Evolutionary conservation across 2,797 vertebrate species (phyloP).

Genomic region (Psittacula derbiana): DNA sequence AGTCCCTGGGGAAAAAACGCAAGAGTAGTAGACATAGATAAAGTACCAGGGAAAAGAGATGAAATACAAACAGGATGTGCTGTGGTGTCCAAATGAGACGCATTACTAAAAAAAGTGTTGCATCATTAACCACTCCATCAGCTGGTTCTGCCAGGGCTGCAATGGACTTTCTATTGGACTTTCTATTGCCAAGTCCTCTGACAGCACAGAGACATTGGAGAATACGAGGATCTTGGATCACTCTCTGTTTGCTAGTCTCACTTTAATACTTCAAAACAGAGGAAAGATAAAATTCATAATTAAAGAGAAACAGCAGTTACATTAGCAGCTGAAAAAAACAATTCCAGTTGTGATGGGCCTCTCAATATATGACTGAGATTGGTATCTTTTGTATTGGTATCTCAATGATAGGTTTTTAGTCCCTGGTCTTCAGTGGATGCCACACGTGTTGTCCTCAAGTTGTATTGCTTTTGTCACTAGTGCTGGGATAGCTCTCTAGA

Average conservation of each 20-base stretch:
- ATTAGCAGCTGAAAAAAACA: neutral
- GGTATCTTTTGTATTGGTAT: neutral
- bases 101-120: conserved; percentile 51
- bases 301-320: neutral
- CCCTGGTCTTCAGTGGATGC: neutral
- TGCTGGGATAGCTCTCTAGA: neutral
- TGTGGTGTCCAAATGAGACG: conserved; percentile 68
- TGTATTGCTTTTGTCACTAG: neutral
- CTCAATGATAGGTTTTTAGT: neutral
- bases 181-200: neutral
- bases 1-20: conserved; percentile 58
- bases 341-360: neutral
- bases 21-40: conserved; percentile 57
- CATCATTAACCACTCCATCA: conserved; percentile 66
- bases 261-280: neutral
- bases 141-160: conserved; percentile 1
- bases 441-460: accelerated
- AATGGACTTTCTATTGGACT: neutral
- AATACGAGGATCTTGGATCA: neutral
- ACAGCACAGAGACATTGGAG: neutral
- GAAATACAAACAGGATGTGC: conserved; percentile 70
- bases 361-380: neutral
- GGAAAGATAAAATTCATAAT: neutral
- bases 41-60: conserved; percentile 64
- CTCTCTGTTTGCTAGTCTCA: neutral